A percentile compares a stretch with the other conserved stretches of the same genome.
Evolutionary conservation across 2,888 invertebrate species (phyloP).

Genomic region (Ariolimax columbianus): DNA sequence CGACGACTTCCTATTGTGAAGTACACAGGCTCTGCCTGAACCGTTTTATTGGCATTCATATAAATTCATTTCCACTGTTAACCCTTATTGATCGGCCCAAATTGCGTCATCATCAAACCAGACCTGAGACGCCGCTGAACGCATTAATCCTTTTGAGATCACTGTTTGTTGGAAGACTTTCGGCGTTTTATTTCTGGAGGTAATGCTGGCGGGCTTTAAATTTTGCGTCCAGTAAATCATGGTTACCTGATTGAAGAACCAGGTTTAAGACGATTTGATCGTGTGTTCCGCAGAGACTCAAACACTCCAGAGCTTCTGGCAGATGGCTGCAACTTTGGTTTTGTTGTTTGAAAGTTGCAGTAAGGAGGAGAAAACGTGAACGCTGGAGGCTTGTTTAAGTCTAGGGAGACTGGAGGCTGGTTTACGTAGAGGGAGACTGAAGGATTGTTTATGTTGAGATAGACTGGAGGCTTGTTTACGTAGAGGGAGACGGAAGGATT

Average conservation of each 20-base stretch:
- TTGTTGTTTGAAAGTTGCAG: not conserved
- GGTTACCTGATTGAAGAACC: constrained; percentile 12
- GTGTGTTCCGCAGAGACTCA: not conserved
- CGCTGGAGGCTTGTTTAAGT: not conserved
- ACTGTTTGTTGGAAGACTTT: constrained; percentile 30
- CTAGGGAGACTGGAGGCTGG: too few relatives aligned
- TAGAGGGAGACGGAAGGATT: too few relatives aligned
- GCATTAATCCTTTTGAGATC: constrained; percentile 29
- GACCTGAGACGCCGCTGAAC: constrained; percentile 9
- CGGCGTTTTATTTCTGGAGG: constrained; percentile 27
- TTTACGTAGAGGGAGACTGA: too few relatives aligned
- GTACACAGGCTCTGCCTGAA: not conserved
- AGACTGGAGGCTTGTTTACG: too few relatives aligned
- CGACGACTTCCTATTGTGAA: not conserved
- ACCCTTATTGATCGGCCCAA: constrained; percentile 24
- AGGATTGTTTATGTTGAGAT: too few relatives aligned
- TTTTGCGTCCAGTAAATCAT: not conserved
- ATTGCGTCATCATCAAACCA: constrained; percentile 19
- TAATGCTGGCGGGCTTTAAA: constrained; percentile 17
- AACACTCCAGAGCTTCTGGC: constrained; percentile 5
- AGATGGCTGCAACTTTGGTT: constrained; percentile 27
- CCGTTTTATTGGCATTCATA: not conserved
- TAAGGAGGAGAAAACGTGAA: not conserved
- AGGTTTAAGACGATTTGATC: constrained; percentile 24
- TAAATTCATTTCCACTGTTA: constrained; percentile 29